phyloP scores from a whole-genome alignment of 2,113 vertebrate species.

The Oryzias curvinotus region DNA sequence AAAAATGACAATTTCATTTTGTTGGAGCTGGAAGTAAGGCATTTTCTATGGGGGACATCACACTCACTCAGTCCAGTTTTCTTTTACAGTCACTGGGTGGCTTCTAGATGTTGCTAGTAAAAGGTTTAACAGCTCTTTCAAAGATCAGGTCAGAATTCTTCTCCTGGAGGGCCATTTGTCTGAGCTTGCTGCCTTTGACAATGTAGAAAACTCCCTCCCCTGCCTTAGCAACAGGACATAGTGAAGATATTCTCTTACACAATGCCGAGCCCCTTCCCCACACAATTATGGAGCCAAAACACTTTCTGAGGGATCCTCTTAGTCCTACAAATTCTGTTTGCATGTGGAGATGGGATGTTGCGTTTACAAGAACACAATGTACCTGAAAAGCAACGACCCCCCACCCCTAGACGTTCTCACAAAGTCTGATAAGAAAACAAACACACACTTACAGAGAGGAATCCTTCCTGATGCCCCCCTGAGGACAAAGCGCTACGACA shows the following conservation, averaged over 20 bases:
- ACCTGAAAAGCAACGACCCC: conserved; percentile 30
- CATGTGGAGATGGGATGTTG: conserved; percentile 24
- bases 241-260: conserved; percentile 68
- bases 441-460: conserved; percentile 34
- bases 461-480: conserved; percentile 30
- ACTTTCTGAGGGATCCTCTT: conserved; percentile 51
- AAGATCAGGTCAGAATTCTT: conserved; percentile 51
- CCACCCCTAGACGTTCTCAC: conserved; percentile 46
- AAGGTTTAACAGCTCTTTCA: conserved; percentile 49
- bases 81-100: no score
- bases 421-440: conserved; percentile 57
- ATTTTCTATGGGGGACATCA: no score
- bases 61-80: no score
- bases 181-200: conserved; percentile 53
- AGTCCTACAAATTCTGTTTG: conserved; percentile 22
- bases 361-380: conserved; percentile 6
- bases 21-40: no score
- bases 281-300: conserved; percentile 55
- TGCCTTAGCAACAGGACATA: conserved; percentile 63
- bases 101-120: conserved; percentile 21
- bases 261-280: conserved; percentile 46
- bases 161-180: conserved; percentile 47
- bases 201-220: conserved; percentile 52
- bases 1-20: no score
- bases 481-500: conserved; percentile 37